Base-by-base conservation (phyloP, 2,797 vertebrate species). In the Acrossocheilus fasciatus region DNA sequence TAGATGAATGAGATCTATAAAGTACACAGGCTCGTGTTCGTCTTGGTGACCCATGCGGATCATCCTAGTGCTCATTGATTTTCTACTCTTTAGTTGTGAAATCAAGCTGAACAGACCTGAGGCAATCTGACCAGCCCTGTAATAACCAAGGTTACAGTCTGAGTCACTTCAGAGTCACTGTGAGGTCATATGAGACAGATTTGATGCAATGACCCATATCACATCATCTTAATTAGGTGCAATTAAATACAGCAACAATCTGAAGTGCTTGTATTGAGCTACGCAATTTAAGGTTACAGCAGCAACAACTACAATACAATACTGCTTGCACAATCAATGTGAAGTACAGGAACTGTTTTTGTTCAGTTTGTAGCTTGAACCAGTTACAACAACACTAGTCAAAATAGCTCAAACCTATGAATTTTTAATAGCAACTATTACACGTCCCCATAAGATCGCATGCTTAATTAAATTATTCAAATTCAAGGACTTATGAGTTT, bases 31-130 rank as follows among this genome's bases (percentile, higher is more conserved):
- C 39, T 64, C 26, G 47, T 26, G 34, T 18, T 64, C 26, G 7
- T 62, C 77, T 81, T 84, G 76, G 57, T 84, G 68, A 45, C 47
- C 77, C 59, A 26, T 47, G 30, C 14, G 20, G 76, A 81, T 87
- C 77, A 87, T 84, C 86, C 54, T 18, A 68, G 75, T 12, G 45
- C 59, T 88, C 80, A 88, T 88, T 76, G 83, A 85, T 85, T 88
- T 76, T 70, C 64, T 54, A 47, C 54, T 79, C 62, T 83, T 85
- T 79, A 86, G 54, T 68, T 83, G 74, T 86, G 81, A 86, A 79
- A 83, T 86, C 52, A 86, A 78, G 74, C 72, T 74, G 74, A 68
- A 69, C 47, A 52, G 73, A 78, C 43, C 41, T 64, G 59, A 17
- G 30, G 79, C 45, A 30, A 8, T 82, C 79, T 41, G 77, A 62